phyloP scores from a whole-genome alignment of 2,113 vertebrate species.

The Mus musculus region DNA sequence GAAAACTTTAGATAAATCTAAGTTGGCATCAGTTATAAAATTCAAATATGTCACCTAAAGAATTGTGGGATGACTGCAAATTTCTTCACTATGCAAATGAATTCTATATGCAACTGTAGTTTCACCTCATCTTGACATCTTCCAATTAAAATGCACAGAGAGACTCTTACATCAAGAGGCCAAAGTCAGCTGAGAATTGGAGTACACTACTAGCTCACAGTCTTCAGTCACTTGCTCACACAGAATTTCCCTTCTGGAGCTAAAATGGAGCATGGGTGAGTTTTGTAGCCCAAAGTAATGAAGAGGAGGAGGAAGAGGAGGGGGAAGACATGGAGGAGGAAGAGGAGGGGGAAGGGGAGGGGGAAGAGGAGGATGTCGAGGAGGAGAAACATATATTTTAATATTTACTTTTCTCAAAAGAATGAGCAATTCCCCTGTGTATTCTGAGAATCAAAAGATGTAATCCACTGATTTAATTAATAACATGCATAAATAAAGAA shows the following conservation, averaged over 20 bases:
- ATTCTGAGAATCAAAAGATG: neutral
- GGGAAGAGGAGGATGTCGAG: too few relatives aligned
- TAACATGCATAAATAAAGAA: neutral
- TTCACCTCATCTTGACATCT: neutral
- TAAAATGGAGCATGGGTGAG: neutral
- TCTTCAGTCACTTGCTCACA: neutral
- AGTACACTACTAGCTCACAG: neutral
- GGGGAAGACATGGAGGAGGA: too few relatives aligned
- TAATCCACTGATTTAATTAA: neutral
- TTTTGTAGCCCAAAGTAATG: slow-evolving; percentile 14
- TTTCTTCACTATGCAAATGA: neutral
- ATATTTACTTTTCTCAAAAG: slow-evolving; percentile 37
- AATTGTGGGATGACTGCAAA: neutral
- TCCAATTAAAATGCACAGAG: neutral
- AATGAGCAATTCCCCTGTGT: neutral
- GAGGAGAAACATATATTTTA: neutral
- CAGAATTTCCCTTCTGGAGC: neutral
- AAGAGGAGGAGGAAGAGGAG: too few relatives aligned
- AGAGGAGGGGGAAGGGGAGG: too few relatives aligned
- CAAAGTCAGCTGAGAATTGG: neutral
- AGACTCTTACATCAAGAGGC: neutral
- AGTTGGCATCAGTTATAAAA: neutral
- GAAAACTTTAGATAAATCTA: neutral
- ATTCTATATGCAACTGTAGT: neutral
- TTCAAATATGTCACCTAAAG: neutral